Evolutionary conservation across 2,113 vertebrate species (phyloP), one percentile per base, ranked within the genome.

Genomic region (Thomomys bottae): DNA sequence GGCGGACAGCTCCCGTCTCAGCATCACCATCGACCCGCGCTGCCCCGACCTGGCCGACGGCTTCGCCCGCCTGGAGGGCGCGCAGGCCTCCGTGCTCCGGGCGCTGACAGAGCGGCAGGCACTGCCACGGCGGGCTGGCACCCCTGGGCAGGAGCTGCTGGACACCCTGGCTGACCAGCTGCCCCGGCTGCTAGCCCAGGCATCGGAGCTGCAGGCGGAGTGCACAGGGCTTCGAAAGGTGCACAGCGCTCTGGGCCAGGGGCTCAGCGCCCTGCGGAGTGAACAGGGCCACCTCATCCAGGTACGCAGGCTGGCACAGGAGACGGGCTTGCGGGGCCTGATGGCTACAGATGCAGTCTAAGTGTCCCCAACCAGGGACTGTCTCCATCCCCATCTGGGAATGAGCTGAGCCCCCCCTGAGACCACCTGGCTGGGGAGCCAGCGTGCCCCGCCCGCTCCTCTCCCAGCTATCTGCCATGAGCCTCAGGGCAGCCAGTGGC

Each of bases 11-110:
- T 99, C 99, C 1, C 99, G 98, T 91, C 98, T 99, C 97, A 99
- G 99, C 98, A 99, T 99, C 97, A 99, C 99, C 97, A 99, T 99
- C 2, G 99, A 99, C 96, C 99, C 99, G n/a, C 99, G 99, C 97
- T 99, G 99, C 96, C 99, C 99, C 0, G 99, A 99, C 78, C 98
- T 98, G 1, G 97, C 98, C 1, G 98, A 98, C 45, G 97, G 99
- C 96, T 98, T 99, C 34, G 93, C 98, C 76, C 98, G 98, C 24
- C 94, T 99, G 97, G 99, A 99, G 94, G 98, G 98, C 0, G 98
- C 99, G 94, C 99, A 99, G 97, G 98, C 97, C 0, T 99, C 99
- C 0, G 97, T 99, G 97, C 98, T 99, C 75, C 98, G 97, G 14
- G 98, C 98, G 0, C 79, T 99, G 88, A 98, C 98, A 0, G 98